Base-by-base conservation (phyloP, 2,797 vertebrate genomes). In the Syngnathus acus region DNA sequence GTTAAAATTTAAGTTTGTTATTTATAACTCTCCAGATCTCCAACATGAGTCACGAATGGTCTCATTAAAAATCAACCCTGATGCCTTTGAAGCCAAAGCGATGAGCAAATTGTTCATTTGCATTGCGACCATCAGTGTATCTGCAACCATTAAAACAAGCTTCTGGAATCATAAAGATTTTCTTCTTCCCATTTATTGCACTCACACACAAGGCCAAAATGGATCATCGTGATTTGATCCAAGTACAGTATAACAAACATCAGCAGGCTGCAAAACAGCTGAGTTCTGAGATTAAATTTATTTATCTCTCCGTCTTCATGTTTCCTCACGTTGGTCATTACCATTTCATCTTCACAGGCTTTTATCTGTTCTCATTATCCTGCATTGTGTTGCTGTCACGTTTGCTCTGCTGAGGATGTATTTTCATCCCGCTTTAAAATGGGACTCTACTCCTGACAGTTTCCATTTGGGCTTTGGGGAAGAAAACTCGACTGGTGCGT, bases 201-300 rank as follows among this genome's bases (percentile, higher is more conserved):
- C 58, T 67, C 67, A 67, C 23, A 38, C 60, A 65, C 39, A 74
- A 66, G 74, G 72, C 72, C 63, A 1, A 67, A 26, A 1, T 13
- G 6, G 42, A 55, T 64, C 38, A 65, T 37, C 73, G 78, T 71
- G 66, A 43, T 51, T 21, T 58, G 23, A 75, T 78, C 71, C 51
- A 63, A 16, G 23, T 65, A 51, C 50, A 51, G 50, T 51, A 51
- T 19, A n/a, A 7, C 16, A 69, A 66, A 70, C 45, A 71, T 68
- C 48, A 67, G 57, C 74, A 82, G 75, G 78, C 66, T 69, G 78
- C 74, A 17, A 73, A 71, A 70, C 82, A 84, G 79, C 81, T 77
- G 81, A 74, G 78, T 68, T 75, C 77, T 75, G 77, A 83, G 58
- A 78, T 63, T 57, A 72, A 79, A 63, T 26, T 9, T 50, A 73